These are phyloP conservation scores for Synchiropus splendidus DNA, from an alignment of 2,113 vertebrate species.

Conservation along the genomic window DNA sequence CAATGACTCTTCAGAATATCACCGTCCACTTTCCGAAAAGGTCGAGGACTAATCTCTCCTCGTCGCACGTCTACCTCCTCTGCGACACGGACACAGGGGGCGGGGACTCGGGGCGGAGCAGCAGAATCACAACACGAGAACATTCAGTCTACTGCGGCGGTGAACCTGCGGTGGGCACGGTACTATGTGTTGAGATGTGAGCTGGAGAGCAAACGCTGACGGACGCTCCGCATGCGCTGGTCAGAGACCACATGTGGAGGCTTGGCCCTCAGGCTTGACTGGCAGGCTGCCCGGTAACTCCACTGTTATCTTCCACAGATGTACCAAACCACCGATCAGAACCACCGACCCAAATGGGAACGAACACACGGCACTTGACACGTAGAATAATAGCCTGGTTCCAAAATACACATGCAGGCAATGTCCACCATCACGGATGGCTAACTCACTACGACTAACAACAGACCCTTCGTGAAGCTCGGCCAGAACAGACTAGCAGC, in stretches of 20 bases:
- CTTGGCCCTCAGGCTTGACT: conserved; percentile 39
- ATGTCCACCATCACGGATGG: conserved; percentile 62
- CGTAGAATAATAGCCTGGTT: conserved; percentile 31
- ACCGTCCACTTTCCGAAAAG: no score
- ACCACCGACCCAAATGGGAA: conserved; percentile 52
- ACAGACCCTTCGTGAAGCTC: conserved; percentile 22
- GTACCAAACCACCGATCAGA: conserved; percentile 62
- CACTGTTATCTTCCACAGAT: conserved; percentile 71
- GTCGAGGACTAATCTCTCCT: no score
- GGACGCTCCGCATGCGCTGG: conserved; percentile 35
- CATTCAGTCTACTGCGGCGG: conserved; percentile 6
- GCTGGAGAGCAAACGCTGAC: conserved; percentile 43
- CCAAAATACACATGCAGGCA: conserved; percentile 51
- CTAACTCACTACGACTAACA: conserved; percentile 46
- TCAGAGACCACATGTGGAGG: conserved; percentile 18
- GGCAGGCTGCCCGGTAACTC: conserved; percentile 63
- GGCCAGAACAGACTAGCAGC: conserved; percentile 30
- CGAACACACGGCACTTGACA: conserved; percentile 32
- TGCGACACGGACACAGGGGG: no score
- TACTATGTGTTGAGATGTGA: conserved; percentile 57
- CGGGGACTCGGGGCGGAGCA: no score
- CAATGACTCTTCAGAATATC: no score
- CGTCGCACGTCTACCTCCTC: no score
- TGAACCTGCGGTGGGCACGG: conserved; percentile 51
- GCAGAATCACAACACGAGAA: no score